These are phyloP conservation scores for Theretra japonica DNA, from an alignment of 2,888 invertebrate genomes.

Conservation along the genomic window DNA sequence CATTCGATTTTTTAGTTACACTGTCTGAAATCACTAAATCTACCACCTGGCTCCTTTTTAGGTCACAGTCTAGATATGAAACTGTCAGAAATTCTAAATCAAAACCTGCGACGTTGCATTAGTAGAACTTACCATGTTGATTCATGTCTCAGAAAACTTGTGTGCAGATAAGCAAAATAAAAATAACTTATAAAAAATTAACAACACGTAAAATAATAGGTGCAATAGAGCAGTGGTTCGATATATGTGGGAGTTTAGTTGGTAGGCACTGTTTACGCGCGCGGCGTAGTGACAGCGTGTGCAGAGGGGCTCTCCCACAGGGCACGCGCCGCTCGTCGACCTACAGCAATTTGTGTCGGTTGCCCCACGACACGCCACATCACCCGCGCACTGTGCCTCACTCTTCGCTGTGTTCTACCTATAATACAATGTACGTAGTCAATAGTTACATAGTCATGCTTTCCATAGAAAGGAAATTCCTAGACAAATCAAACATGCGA, in stretches of 20 bases:
- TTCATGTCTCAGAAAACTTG: neutral
- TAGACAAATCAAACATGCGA: too few species aligned
- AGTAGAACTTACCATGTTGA: neutral
- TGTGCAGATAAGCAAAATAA: neutral
- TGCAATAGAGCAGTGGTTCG: neutral
- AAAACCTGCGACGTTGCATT: neutral
- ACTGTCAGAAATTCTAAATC: neutral
- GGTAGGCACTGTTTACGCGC: conserved; percentile 12
- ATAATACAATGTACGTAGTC: too few species aligned
- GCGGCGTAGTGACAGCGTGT: neutral
- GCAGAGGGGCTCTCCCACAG: neutral
- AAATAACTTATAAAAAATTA: too few species aligned
- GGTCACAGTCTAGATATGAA: too few species aligned
- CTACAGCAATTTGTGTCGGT: conserved; percentile 32
- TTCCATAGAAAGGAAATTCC: too few species aligned
- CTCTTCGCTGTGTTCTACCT: too few species aligned
- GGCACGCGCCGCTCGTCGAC: conserved; percentile 19
- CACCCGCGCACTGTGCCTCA: neutral
- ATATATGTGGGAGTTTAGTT: conserved; percentile 1
- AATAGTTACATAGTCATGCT: too few species aligned
- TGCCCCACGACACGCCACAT: conserved; percentile 18
- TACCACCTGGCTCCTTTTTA: too few species aligned
- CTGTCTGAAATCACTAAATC: too few species aligned
- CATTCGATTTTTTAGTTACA: too few species aligned
- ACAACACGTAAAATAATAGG: neutral